A percentile compares a stretch with the other conserved stretches of the same genome.
phyloP scores from a whole-genome alignment of 2,888 invertebrate genomes.

The Epirrhoe alternata region DNA sequence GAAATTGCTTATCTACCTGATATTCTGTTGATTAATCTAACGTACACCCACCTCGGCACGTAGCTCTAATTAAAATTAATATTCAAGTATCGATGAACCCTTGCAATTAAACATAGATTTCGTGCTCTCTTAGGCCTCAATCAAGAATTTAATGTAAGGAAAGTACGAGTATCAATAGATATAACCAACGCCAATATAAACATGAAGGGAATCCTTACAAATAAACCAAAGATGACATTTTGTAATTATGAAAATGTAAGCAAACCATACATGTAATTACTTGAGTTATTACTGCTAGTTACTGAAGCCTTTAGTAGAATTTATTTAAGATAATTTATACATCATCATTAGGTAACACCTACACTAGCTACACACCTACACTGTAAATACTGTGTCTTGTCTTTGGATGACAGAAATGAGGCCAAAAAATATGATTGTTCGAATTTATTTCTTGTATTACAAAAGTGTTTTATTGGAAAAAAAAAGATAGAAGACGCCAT shows the following conservation, averaged over 20 bases:
- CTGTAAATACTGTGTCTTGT: no score
- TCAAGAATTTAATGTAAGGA: not conserved
- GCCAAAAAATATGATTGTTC: no score
- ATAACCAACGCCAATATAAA: not conserved
- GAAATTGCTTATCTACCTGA: conserved; percentile 11
- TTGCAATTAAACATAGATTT: conserved; percentile 28
- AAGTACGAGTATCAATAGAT: conserved; percentile 6
- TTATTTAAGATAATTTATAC: no score
- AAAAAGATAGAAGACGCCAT: no score
- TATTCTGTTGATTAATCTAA: conserved; percentile 24
- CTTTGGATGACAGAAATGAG: no score
- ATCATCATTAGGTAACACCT: not conserved
- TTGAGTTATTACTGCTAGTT: not conserved
- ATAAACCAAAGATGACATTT: not conserved
- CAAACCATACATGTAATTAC: not conserved
- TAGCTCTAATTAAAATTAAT: conserved; percentile 38
- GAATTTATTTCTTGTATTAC: no score
- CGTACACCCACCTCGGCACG: conserved; percentile 26
- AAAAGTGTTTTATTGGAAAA: no score
- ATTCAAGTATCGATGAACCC: conserved; percentile 36
- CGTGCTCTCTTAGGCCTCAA: conserved; percentile 14
- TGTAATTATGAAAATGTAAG: not conserved
- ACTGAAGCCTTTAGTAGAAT: not conserved
- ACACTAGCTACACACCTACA: not conserved
- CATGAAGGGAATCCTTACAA: not conserved